Percentiles rank a stretch among this genome's conserved stretches.
Evolutionary conservation across 2,888 invertebrate genomes (phyloP).

Genomic region (Tryphoninae sp.): DNA sequence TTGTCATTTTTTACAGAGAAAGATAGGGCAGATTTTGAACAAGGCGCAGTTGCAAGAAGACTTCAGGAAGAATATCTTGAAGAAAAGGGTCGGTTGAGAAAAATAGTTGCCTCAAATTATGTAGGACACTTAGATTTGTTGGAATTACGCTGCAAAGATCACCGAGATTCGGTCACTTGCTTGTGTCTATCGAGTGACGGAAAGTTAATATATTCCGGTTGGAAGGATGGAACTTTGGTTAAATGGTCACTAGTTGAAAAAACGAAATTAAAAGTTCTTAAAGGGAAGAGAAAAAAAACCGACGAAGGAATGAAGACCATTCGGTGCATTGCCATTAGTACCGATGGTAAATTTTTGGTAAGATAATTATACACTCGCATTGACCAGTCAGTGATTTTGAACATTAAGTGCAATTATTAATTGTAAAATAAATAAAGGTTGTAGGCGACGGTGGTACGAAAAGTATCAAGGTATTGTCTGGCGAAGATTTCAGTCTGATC

Average conservation of each 20-base stretch:
- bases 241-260: conserved; percentile 89
- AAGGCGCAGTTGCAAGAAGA: conserved; percentile 87
- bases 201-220: conserved; percentile 89
- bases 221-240: conserved; percentile 93
- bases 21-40: conserved; percentile 85
- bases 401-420: conserved; percentile 74
- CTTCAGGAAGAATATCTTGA: conserved; percentile 93
- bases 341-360: conserved; percentile 91
- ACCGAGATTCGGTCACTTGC: conserved; percentile 90
- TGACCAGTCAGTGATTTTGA: conserved; percentile 4
- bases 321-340: conserved; percentile 78
- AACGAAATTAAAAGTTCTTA: conserved; percentile 83
- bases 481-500: conserved; percentile 88
- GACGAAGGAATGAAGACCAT: conserved; percentile 75
- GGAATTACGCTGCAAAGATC: conserved; percentile 88
- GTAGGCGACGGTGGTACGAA: conserved; percentile 86
- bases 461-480: conserved; percentile 92
- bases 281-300: conserved; percentile 73
- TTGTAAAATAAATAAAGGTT: conserved; percentile 80
- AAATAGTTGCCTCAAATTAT: conserved; percentile 87
- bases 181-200: conserved; percentile 90
- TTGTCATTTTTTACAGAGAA: conserved; percentile 82
- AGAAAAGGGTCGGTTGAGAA: conserved; percentile 90
- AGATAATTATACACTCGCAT: conserved; percentile 69
- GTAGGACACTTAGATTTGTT: conserved; percentile 80